Evolutionary conservation across 2,888 invertebrate genomes (phyloP), one percentile per base, ranked within the genome.

Genomic region (Agapetus fuscipes): DNA sequence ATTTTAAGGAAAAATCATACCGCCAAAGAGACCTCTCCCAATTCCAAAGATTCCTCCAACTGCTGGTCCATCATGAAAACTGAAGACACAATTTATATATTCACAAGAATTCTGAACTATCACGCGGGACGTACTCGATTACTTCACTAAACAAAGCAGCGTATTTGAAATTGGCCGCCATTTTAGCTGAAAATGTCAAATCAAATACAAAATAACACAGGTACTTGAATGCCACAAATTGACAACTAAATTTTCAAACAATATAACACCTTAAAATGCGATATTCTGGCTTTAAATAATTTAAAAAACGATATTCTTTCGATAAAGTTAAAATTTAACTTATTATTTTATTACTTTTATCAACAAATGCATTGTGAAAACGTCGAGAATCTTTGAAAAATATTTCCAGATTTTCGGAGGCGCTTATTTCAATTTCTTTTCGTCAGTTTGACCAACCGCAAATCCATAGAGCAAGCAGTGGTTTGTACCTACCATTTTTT

Each of bases 81-180:
- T 45, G 17, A 20, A 17, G 17, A 12, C n/a, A n/a, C n/a, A n/a
- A n/a, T n/a, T n/a, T n/a, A n/a, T n/a, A n/a, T n/a, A n/a, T n/a
- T n/a, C n/a, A n/a, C n/a, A n/a, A n/a, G n/a, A n/a, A n/a, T n/a
- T n/a, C n/a, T n/a, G n/a, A n/a, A n/a, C n/a, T n/a, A n/a, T n/a
- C n/a, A n/a, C n/a, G n/a, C n/a, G n/a, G n/a, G n/a, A n/a, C n/a
- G n/a, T n/a, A n/a, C n/a, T n/a, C n/a, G n/a, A n/a, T n/a, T n/a
- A n/a, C n/a, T n/a, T n/a, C n/a, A n/a, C 5, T 20, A 20, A 20
- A 20, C 9, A 20, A 20, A 20, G 5, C 20, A 20, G 4, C 20
- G 9, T 12, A 44, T 45, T 70, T 55, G 67, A 70, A 70, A 57
- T 66, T 60, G 62, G 64, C 70, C 70, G 70, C 70, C 69, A 70